Evolutionary conservation across 2,113 vertebrate genomes (phyloP).

Genomic region (Pelusios castaneus): DNA sequence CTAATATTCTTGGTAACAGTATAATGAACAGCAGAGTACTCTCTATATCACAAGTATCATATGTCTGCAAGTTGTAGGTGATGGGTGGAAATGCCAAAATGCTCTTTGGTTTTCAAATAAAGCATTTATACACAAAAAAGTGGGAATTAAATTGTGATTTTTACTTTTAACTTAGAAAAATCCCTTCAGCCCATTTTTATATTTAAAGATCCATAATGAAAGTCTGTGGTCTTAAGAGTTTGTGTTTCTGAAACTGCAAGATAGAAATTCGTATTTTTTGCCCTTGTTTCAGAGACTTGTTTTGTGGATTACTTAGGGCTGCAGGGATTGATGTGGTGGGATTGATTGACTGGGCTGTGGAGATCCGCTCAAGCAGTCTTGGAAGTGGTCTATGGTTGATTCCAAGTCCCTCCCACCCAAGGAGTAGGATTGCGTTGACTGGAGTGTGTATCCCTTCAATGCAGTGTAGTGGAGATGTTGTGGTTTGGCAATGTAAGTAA

Average conservation of each 20-base stretch:
- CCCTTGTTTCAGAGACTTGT: not conserved
- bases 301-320: not conserved
- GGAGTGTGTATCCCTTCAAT: too few relatives aligned
- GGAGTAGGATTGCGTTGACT: too few relatives aligned
- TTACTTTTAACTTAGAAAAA: conserved; percentile 10
- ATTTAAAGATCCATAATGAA: not conserved
- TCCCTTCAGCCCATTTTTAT: not conserved
- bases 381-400: too few relatives aligned
- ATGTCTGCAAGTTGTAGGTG: conserved; percentile 40
- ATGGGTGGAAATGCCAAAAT: conserved; percentile 31
- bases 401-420: too few relatives aligned
- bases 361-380: too few relatives aligned
- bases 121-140: conserved; percentile 19
- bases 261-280: not conserved
- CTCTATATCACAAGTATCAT: not conserved
- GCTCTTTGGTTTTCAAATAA: conserved; percentile 35
- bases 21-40: conserved; percentile 9
- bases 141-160: not conserved
- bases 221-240: not conserved
- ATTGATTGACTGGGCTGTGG: too few relatives aligned
- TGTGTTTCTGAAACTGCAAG: not conserved
- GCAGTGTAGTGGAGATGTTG: too few relatives aligned
- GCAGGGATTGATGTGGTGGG: too few relatives aligned
- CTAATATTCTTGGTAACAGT: conserved; percentile 35
- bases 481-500: too few relatives aligned